A percentile compares a stretch with the other conserved stretches of the same genome.
Conservation (phyloP, 2,797 vertebrate species). For the Rousettus madagascariensis region DNA sequence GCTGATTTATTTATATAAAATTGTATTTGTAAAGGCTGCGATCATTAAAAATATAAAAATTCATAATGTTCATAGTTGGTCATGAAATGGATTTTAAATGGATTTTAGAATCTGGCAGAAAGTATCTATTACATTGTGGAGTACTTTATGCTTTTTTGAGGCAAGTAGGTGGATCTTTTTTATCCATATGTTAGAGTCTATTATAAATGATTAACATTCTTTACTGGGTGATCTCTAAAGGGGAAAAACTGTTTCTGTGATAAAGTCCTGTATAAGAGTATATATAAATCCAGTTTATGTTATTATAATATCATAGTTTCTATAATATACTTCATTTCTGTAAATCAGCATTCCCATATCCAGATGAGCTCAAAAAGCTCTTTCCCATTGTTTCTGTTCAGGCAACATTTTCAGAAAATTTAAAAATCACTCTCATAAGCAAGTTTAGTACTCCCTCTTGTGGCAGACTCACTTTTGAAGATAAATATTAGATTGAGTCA, state of each 20-base stretch:
- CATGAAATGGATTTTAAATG: neutral
- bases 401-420: neutral
- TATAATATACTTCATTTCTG: neutral
- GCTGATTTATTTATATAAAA: neutral
- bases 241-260: neutral
- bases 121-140: neutral
- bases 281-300: neutral
- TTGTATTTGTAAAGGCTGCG: neutral
- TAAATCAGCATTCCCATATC: neutral
- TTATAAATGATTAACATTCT: neutral
- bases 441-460: slow-evolving; percentile 80
- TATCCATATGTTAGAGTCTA: neutral
- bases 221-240: slow-evolving; percentile 8
- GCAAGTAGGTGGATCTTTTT: neutral
- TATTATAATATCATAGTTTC: neutral
- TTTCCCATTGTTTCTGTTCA: neutral
- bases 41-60: neutral
- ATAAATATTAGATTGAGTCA: neutral
- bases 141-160: neutral
- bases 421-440: neutral
- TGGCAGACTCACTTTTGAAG: slow-evolving; percentile 66
- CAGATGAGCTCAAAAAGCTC: neutral
- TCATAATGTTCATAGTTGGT: neutral
- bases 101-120: neutral
- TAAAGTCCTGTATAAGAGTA: neutral